phyloP scores from a whole-genome alignment of 2,113 vertebrate species.

The Thalassarche chlororhynchos region DNA sequence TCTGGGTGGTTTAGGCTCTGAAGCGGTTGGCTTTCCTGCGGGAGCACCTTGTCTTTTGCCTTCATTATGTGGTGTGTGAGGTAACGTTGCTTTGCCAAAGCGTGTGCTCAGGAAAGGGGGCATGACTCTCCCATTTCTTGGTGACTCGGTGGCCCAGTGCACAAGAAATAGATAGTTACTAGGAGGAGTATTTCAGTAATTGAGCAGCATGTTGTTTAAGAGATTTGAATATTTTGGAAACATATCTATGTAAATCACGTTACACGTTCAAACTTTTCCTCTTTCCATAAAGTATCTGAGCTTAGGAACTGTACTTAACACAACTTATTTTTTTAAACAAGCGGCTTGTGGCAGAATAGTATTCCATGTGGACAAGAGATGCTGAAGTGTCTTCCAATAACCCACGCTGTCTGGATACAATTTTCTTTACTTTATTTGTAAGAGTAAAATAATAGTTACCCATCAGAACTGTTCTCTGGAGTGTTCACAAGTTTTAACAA shows the following conservation, averaged over 20 bases:
- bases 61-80: fast-evolving
- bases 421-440: neutral
- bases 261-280: neutral
- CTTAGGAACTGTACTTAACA: neutral
- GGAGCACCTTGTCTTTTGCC: neutral
- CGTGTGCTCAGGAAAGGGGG: fast-evolving
- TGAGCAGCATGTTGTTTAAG: neutral
- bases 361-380: neutral
- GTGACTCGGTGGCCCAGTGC: neutral
- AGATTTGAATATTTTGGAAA: neutral
- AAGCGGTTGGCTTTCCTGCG: fast-evolving
- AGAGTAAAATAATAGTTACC: neutral
- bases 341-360: neutral
- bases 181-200: neutral
- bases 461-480: neutral
- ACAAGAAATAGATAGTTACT: neutral
- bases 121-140: neutral
- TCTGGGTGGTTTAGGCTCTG: neutral
- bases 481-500: neutral
- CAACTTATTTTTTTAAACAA: neutral
- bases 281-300: neutral
- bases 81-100: neutral
- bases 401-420: neutral
- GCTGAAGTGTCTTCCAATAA: neutral
- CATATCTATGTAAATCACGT: neutral